phyloP scores from a whole-genome alignment of 2,888 invertebrate genomes.

The Psococerastis gibbosa region DNA sequence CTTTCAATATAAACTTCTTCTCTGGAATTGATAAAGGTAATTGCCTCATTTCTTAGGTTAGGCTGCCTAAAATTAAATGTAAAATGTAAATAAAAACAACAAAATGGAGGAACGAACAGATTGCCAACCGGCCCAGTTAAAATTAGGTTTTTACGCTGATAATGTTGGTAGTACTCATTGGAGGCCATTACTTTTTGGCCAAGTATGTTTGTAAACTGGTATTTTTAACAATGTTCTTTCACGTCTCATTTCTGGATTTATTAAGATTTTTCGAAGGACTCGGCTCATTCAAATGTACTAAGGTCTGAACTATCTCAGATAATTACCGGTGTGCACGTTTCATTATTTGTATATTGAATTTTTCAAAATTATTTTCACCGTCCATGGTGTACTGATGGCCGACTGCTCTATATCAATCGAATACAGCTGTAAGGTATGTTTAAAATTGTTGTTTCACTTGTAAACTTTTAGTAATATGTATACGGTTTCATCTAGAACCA shows the following conservation, averaged over 20 bases:
- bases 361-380: neutral
- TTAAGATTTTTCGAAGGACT: neutral
- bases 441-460: conserved; percentile 1
- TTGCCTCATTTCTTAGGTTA: conserved; percentile 37
- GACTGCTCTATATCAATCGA: neutral
- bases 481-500: too few relatives aligned
- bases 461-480: too few relatives aligned
- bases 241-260: conserved; percentile 6
- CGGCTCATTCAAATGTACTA: neutral
- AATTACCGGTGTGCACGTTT: neutral
- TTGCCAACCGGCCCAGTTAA: too few relatives aligned
- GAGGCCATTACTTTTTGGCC: conserved; percentile 10
- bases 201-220: conserved; percentile 10
- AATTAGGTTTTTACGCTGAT: neutral
- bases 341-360: neutral
- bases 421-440: conserved; percentile 8
- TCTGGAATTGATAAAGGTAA: conserved; percentile 46
- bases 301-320: neutral
- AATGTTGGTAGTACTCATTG: neutral
- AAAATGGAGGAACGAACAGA: too few relatives aligned
- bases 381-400: conserved; percentile 7
- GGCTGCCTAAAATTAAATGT: neutral
- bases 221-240: conserved; percentile 8
- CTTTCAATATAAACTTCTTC: conserved; percentile 44
- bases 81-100: neutral